A percentile compares a stretch with the other conserved stretches of the same genome.
These are phyloP conservation scores for Pampusana beccarii DNA, from an alignment of 2,113 vertebrate species.

Conservation along the genomic window DNA sequence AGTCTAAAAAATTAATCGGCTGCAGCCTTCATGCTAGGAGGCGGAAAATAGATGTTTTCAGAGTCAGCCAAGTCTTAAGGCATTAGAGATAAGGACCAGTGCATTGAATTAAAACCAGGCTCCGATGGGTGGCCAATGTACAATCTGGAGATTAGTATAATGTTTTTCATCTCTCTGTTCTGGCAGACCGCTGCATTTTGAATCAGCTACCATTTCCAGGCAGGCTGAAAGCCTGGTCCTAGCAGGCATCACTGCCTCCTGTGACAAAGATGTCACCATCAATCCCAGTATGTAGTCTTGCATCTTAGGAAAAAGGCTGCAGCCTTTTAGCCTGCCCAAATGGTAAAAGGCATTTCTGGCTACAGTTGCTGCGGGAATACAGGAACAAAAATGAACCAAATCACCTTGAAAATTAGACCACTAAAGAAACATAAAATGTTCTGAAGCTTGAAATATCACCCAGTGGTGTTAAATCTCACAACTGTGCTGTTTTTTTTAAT, in stretches of 20 bases:
- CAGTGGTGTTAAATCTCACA: not conserved
- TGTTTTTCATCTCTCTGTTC: not conserved
- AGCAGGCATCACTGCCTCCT: not conserved
- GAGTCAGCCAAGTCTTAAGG: not conserved
- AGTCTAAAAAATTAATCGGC: not conserved
- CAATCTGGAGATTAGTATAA: not conserved
- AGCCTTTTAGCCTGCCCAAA: not conserved
- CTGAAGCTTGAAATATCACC: slow-evolving; percentile 37
- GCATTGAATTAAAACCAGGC: not conserved
- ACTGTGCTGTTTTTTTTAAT: not conserved
- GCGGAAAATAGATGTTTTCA: slow-evolving; percentile 15
- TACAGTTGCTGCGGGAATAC: slow-evolving; percentile 12
- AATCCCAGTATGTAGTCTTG: not conserved
- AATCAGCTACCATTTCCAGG: not conserved
- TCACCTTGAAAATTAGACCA: not conserved
- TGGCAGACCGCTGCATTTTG: not conserved
- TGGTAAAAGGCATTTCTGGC: not conserved
- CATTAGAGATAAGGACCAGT: slow-evolving; percentile 9
- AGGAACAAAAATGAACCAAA: not conserved
- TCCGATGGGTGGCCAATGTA: not conserved
- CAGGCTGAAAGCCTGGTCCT: not conserved
- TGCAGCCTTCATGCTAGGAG: not conserved
- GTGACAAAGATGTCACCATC: slow-evolving; percentile 10
- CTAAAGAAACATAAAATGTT: slow-evolving; percentile 4
- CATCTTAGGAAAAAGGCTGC: not conserved